Base-by-base conservation (phyloP, 2,888 invertebrate species). In the Cosmia trapezina region DNA sequence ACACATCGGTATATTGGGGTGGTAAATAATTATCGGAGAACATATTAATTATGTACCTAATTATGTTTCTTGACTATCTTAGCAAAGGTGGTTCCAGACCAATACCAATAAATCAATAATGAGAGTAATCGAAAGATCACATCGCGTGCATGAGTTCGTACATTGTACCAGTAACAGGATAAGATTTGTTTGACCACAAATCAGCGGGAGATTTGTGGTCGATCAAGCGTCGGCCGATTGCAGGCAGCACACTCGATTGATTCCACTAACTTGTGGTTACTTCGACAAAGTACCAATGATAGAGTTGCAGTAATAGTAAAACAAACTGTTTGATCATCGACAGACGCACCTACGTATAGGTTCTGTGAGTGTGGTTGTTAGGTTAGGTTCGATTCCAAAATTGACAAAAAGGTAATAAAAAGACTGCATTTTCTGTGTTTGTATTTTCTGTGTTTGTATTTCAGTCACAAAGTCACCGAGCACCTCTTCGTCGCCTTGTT, bases 131-230 rank as follows among this genome's bases (percentile, higher is more conserved):
- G 47, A 53, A 9, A 54, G 11, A 61, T 45, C 19, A 28, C 17
- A 9, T 56, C n/a, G n/a, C 41, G 28, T 28, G 28, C 28, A 28
- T 28, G 2, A 28, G 28, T 12, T 70, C 69, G 63, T 22, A 19
- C 19, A 8, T n/a, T 37, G n/a, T 17, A 33, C 9, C 45, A 47
- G 14, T 49, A 71, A 72, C 33, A 53, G 14, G 11, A 33, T 49
- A 5, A 17, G 12, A 60, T 43, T 9, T 11, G 53, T 59, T 63
- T 11, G 57, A 73, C 68, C 73, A 79, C 67, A 83, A 83, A 65
- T 61, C 43, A 41, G 47, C 11, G 14, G 2, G 4, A 28, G 53
- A 45, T 59, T 49, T 62, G 62, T 54, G 65, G 74, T 65, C 61
- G 67, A 49, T 22, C 43, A 49, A 33, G 64, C 28, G 63, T 28